These are phyloP conservation scores for Bombus pyrosoma DNA, from an alignment of 1,140 invertebrate genomes.

Conservation along the genomic window DNA sequence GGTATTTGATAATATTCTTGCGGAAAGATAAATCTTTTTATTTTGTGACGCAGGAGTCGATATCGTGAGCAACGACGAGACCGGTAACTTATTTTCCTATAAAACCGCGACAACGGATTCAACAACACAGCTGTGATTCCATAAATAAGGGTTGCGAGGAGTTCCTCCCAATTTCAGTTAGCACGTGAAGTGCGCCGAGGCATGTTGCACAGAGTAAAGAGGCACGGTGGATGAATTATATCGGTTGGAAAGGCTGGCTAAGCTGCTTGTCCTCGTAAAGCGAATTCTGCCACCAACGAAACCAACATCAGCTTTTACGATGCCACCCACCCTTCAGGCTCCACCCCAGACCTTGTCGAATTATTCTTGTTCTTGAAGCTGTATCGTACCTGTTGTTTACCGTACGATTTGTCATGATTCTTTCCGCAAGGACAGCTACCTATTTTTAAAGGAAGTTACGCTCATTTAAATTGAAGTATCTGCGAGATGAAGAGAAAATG, in stretches of 20 bases:
- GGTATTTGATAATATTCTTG: background rate
- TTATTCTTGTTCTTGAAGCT: conserved; percentile 43
- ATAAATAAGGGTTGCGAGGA: conserved; percentile 76
- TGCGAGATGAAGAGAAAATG: too few species aligned
- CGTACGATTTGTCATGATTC: background rate
- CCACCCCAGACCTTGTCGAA: conserved; percentile 24
- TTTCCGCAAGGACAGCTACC: background rate
- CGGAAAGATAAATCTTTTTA: background rate
- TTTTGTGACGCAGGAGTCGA: too few species aligned
- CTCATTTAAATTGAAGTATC: background rate
- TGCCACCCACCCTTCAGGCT: background rate
- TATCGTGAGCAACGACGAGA: background rate
- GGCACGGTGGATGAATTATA: conserved; percentile 76
- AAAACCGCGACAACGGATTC: conserved; percentile 59
- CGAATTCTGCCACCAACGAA: conserved; percentile 43
- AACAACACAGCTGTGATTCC: conserved; percentile 72
- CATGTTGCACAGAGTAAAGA: conserved; percentile 44
- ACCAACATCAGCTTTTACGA: conserved; percentile 55
- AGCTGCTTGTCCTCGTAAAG: conserved; percentile 70
- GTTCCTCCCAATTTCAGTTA: conserved; percentile 51
- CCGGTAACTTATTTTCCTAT: background rate
- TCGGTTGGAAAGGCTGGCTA: conserved; percentile 70
- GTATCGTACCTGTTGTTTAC: conserved; percentile 13
- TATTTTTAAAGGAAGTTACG: background rate
- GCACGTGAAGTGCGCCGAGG: conserved; percentile 44